Percentiles rank a stretch among this genome's conserved stretches.
Evolutionary conservation across 2,797 vertebrate species (phyloP).

Genomic region (Phrynocephalus vlangalii): DNA sequence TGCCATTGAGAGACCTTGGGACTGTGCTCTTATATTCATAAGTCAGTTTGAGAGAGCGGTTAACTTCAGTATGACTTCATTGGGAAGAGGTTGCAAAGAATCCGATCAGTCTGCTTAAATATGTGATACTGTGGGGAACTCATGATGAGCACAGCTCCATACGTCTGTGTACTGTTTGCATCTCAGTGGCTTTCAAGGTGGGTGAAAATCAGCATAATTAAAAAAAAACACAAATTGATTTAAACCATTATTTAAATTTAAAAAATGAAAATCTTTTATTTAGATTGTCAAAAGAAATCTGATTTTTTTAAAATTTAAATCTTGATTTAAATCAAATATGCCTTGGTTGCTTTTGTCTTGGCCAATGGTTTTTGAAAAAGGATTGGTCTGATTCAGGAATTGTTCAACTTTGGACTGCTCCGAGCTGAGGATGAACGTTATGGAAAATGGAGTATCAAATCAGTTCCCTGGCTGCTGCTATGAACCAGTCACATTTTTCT

Average conservation of each 20-base stretch:
- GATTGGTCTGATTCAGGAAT: not conserved
- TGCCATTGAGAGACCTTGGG: not conserved
- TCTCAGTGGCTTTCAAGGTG: too few species aligned
- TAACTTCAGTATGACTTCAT: not conserved
- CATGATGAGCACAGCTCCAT: not conserved
- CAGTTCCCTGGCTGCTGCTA: not conserved
- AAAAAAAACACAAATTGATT: too few species aligned
- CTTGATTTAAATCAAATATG: too few species aligned
- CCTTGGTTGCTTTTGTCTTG: not conserved
- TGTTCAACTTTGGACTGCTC: not conserved
- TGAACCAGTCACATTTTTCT: slow-evolving; percentile 2
- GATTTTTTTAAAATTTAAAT: too few species aligned
- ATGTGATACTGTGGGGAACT: not conserved
- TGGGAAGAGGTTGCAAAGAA: not conserved
- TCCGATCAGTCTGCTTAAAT: not conserved
- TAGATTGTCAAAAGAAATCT: too few species aligned
- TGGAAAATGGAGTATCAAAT: slow-evolving; percentile 2
- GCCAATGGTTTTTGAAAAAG: not conserved
- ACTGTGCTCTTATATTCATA: not conserved
- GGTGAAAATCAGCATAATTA: too few species aligned
- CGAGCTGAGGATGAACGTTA: not conserved
- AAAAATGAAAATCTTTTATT: too few species aligned
- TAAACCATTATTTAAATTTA: too few species aligned
- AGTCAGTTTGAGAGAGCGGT: not conserved
- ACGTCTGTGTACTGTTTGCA: not conserved